Conservation (phyloP, 2,113 vertebrate genomes). For the Xyliphius kryptos region DNA sequence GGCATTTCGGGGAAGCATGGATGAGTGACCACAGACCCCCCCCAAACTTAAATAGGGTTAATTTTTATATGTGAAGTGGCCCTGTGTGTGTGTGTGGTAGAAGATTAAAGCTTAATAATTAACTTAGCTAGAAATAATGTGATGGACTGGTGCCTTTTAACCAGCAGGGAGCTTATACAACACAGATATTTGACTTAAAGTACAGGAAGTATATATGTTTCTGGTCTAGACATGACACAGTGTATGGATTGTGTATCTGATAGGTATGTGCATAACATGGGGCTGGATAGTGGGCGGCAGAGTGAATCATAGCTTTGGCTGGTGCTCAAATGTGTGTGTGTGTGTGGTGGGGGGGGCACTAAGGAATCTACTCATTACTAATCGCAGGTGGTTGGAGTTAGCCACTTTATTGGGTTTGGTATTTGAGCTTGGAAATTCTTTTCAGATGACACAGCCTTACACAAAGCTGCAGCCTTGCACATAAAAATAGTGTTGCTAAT, state of each 20-base stretch:
- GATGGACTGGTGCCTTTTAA: conserved; percentile 4
- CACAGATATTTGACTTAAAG: no score
- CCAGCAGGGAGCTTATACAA: no score
- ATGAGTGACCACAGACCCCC: conserved; percentile 25
- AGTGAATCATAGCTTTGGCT: no score
- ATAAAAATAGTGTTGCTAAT: no score
- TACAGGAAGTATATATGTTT: no score
- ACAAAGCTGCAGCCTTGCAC: conserved; percentile 9
- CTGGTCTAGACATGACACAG: no score
- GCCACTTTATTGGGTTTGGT: conserved; percentile 29
- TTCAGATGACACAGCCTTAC: conserved; percentile 29
- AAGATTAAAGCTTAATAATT: neutral
- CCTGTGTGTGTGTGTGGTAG: no score
- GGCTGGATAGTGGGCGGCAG: no score
- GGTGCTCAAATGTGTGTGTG: no score
- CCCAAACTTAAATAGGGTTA: conserved; percentile 26
- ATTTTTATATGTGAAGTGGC: conserved; percentile 34
- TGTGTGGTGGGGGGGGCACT: no score
- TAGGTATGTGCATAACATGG: no score
- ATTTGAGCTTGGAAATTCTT: conserved; percentile 32
- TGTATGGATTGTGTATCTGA: no score
- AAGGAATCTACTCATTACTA: conserved; percentile 31
- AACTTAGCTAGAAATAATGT: conserved; percentile 6
- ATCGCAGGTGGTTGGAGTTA: conserved; percentile 35
- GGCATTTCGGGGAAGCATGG: conserved; percentile 22